These are phyloP conservation scores for Argyresthia albistria DNA, from an alignment of 2,888 invertebrate genomes.

Conservation along the genomic window DNA sequence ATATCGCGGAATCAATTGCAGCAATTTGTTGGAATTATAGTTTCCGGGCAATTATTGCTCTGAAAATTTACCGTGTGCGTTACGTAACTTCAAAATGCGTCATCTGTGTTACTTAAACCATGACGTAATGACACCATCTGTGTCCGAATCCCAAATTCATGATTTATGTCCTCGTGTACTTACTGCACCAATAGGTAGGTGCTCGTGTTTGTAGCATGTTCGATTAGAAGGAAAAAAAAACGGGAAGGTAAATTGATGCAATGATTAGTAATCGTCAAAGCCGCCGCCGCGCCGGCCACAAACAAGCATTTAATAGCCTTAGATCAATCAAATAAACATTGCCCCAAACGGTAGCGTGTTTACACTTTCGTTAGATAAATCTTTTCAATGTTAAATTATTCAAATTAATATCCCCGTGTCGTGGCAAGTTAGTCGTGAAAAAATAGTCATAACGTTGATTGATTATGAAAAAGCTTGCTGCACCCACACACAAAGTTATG, in stretches of 20 bases:
- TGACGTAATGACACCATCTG: too few species aligned
- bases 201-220: background rate
- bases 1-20: too few species aligned
- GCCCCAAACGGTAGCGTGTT: conserved; percentile 13
- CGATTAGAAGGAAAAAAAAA: background rate
- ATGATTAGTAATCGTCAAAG: conserved; percentile 7
- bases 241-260: background rate
- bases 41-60: too few species aligned
- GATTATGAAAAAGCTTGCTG: conserved; percentile 8
- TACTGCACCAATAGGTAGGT: too few species aligned
- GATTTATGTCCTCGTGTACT: too few species aligned
- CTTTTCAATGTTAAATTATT: conserved; percentile 1
- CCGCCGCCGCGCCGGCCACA: conserved; percentile 10
- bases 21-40: too few species aligned
- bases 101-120: too few species aligned
- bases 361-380: conserved; percentile 12
- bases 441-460: conserved; percentile 4
- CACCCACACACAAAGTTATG: conserved; percentile 22
- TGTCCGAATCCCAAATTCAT: too few species aligned
- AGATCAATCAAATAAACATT: conserved; percentile 16
- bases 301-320: conserved; percentile 17
- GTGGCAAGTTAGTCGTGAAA: conserved; percentile 6
- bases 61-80: too few species aligned
- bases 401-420: background rate
- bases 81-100: too few species aligned